These are phyloP conservation scores for Drosophila sp. DNA, from an alignment of 1,140 invertebrate genomes.

Conservation along the genomic window DNA sequence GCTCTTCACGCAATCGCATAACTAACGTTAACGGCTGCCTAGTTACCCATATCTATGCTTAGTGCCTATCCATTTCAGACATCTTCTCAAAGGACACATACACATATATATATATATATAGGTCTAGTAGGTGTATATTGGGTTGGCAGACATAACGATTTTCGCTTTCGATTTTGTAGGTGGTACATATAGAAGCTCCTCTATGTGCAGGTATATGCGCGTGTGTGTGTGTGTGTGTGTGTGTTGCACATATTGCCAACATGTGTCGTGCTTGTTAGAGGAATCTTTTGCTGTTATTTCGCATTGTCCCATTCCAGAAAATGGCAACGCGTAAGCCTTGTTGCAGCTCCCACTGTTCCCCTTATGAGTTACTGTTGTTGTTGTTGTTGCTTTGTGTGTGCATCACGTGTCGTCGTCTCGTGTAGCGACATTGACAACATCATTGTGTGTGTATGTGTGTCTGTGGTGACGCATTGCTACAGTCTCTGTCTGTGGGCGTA, in stretches of 20 bases:
- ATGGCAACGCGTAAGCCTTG: conserved; percentile 35
- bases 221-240: conserved; percentile 4
- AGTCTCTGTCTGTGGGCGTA: conserved; percentile 14
- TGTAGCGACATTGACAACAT: conserved; percentile 48
- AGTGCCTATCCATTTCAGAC: conserved; percentile 29
- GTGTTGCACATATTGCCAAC: conserved; percentile 4
- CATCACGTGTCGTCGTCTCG: conserved; percentile 72
- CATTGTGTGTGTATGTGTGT: conserved; percentile 18
- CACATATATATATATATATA: conserved; percentile 10
- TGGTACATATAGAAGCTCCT: conserved; percentile 3
- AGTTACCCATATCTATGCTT: conserved; percentile 32
- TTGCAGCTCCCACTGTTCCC: conserved; percentile 1
- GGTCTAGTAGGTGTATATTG: no score
- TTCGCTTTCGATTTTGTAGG: conserved; percentile 77
- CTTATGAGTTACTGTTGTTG: neutral
- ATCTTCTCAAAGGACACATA: conserved; percentile 11
- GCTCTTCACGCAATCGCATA: conserved; percentile 9
- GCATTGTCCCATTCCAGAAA: conserved; percentile 1
- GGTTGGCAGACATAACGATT: conserved; percentile 46
- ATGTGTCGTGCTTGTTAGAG: conserved; percentile 25
- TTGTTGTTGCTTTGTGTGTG: conserved; percentile 34
- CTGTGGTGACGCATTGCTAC: neutral
- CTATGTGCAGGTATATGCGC: neutral
- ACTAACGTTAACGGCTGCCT: conserved; percentile 8
- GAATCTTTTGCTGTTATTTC: conserved; percentile 34